Evolutionary conservation across 2,113 vertebrate genomes (phyloP), one percentile per base, ranked within the genome.

Genomic region (Trichomycterus rosablanca): DNA sequence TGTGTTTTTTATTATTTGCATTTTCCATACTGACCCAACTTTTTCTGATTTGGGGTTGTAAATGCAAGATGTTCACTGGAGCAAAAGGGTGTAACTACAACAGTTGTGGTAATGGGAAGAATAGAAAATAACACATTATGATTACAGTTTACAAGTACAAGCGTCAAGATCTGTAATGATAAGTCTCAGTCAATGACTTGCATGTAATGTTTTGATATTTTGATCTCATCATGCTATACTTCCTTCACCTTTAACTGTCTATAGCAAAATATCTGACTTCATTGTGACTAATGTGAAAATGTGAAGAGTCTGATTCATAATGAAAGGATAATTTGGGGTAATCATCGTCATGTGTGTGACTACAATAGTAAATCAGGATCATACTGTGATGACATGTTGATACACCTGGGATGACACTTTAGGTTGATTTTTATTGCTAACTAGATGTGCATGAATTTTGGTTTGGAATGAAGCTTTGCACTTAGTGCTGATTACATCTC

Each of bases 401-500:
- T 37, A 40, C 8, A 9, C 4, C 16, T 39, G 15, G 16, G n/a
- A 65, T 30, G 26, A 30, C 3, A 48, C 52, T 57, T 65, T 34
- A 65, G 63, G 62, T 14, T 48, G 62, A 48, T 40, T 48, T 55
- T 23, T 24, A 55, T 48, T 65, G 63, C 44, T 32, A 56, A 32
- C 49, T 46, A 56, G 52, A 49, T n/a, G 18, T 49, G 44, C 52
- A 40, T 48, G 48, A 39, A 48, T 56, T 28, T 12, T 65, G 15
- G 44, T 16, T 56, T 37, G 30, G 44, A 54, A 39, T 56, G 43
- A 57, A 56, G 53, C 44, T 49, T 65, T 42, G 43, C 23, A 12
- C 46, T 65, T 56, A 56, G 44, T 39, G 43, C 34, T 65, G 63
- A 65, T 65, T 65, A 48, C 63, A 28, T 56, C 32, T 65, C 44